Base-by-base conservation (phyloP, 2,797 vertebrate species). In the Australoheros facetus region DNA sequence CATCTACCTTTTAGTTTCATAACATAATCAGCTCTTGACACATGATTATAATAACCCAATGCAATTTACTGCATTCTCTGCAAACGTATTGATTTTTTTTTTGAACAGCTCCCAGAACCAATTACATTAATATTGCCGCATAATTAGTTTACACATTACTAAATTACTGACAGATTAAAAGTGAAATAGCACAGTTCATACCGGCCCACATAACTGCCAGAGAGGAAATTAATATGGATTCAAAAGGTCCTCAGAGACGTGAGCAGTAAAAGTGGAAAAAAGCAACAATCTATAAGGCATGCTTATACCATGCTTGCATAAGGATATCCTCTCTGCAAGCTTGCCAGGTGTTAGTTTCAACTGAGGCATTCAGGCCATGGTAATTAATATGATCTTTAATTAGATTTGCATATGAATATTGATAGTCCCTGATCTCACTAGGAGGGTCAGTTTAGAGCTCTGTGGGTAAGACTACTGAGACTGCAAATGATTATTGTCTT, bases 81-180 rank as follows among this genome's bases (percentile, higher is more conserved):
- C 96, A 97, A 98, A 97, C 95, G 96, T 96, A 99, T 98, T 95
- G 98, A 99, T 98, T 99, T 95, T 98, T 99, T 95, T 94, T 91
- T 86, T 93, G 96, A 97, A 97, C 96, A 96, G 95, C 96, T 97
- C 96, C 94, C 95, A 94, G 91, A 97, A 97, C 97, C 95, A 97
- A 98, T 98, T 97, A 97, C 96, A 98, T 99, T 97, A 98, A 98
- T 99, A 99, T 97, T 96, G 97, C 96, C 89, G 96, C 96, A 97
- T 97, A 99, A 99, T 99, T 99, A 98, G 98, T 98, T 98, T 99
- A 97, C 97, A 98, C 97, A 97, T 98, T 98, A 98, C 97, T 99
- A 99, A 99, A 99, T 99, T 99, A 99, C 98, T 97, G 97, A 97
- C 97, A 97, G 97, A 99, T 99, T 99, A 99, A 98, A 99, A 97